These are phyloP conservation scores for Nanorana parkeri DNA, from an alignment of 2,113 vertebrate species.

Conservation along the genomic window DNA sequence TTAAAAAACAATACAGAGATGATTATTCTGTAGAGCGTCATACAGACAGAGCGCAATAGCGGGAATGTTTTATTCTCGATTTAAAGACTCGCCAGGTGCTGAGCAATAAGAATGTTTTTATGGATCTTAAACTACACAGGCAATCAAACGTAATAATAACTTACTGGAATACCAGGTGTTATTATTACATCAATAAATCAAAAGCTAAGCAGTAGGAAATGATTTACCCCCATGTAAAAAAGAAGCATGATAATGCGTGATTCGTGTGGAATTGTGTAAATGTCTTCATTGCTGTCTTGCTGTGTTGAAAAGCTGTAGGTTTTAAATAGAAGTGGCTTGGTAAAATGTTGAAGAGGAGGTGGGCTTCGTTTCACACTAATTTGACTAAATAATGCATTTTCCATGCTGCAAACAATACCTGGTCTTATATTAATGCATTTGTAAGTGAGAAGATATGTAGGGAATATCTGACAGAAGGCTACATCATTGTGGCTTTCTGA, in stretches of 20 bases:
- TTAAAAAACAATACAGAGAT: constrained; percentile 31
- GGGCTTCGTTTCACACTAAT: background rate
- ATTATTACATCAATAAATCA: constrained; percentile 53
- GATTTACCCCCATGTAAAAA: constrained; percentile 36
- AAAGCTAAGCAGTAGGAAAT: constrained; percentile 48
- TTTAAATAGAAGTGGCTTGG: background rate
- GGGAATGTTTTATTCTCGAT: constrained; percentile 24
- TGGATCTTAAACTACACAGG: constrained; percentile 43
- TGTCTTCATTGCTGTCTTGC: constrained; percentile 23
- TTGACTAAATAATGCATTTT: background rate
- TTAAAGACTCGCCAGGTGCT: constrained; percentile 51
- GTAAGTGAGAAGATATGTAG: too few species aligned
- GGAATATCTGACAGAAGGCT: too few species aligned
- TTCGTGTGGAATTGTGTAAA: constrained; percentile 16
- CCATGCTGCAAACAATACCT: too few species aligned
- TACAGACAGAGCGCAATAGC: constrained; percentile 18
- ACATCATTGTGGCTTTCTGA: too few species aligned
- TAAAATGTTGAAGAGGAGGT: background rate
- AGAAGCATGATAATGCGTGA: constrained; percentile 25
- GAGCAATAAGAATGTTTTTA: constrained; percentile 52
- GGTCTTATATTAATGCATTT: too few species aligned
- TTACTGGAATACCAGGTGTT: constrained; percentile 38
- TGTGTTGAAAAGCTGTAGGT: background rate
- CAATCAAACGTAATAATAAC: constrained; percentile 54
- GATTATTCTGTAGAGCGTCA: constrained; percentile 36